Evolutionary conservation across 1,140 invertebrate genomes (phyloP).

Genomic region (Drosophila ironensis): DNA sequence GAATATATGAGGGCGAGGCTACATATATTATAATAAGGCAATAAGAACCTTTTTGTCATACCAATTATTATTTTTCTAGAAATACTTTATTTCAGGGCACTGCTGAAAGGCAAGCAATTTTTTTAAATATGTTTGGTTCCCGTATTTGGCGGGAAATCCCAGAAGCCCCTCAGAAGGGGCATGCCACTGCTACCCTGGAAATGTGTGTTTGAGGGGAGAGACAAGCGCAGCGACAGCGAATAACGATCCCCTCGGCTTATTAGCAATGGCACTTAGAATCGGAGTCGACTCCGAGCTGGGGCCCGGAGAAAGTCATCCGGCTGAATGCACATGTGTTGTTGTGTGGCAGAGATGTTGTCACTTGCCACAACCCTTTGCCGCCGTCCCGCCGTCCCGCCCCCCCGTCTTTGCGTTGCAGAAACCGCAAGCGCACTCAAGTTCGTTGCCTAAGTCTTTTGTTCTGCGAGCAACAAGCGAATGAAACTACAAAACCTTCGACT

Average conservation of each 20-base stretch:
- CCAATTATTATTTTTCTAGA: no score
- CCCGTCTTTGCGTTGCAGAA: constrained; percentile 9
- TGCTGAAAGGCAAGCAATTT: background rate
- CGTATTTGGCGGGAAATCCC: no score
- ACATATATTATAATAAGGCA: no score
- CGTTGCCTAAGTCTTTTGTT: constrained; percentile 76
- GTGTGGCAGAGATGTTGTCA: constrained; percentile 28
- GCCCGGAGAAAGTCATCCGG: constrained; percentile 55
- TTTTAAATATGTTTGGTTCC: no score
- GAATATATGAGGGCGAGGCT: no score
- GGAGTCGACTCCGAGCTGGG: constrained; percentile 1
- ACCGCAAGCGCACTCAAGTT: constrained; percentile 74
- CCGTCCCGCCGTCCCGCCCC: background rate
- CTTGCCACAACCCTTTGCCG: background rate
- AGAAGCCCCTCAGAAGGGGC: no score
- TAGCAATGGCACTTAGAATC: constrained; percentile 66
- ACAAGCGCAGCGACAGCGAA: constrained; percentile 26
- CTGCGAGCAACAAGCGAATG: constrained; percentile 16
- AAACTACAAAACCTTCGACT: background rate
- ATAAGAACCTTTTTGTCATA: no score
- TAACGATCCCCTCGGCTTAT: constrained; percentile 41
- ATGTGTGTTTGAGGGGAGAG: background rate
- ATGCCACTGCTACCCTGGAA: constrained; percentile 21
- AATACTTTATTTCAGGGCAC: no score
- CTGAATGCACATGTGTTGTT: constrained; percentile 31